These are phyloP conservation scores for Drosophila rubida DNA, from an alignment of 2,888 invertebrate genomes.

Conservation along the genomic window DNA sequence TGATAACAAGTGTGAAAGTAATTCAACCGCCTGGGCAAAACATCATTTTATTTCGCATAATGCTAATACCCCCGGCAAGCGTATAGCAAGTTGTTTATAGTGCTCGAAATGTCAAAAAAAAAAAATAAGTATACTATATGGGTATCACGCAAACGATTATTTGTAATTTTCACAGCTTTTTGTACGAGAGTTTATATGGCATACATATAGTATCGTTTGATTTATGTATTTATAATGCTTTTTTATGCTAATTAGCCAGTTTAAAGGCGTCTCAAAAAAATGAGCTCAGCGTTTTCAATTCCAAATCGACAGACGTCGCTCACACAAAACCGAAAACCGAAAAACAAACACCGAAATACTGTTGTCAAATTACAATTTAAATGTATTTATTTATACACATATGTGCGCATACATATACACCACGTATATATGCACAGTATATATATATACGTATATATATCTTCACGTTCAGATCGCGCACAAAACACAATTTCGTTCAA, in stretches of 20 bases:
- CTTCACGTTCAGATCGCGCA: conserved; percentile 56
- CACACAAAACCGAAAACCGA: conserved; percentile 12
- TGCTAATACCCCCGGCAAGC: neutral
- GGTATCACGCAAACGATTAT: conserved; percentile 33
- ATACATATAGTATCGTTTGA: conserved; percentile 31
- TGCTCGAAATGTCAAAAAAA: conserved; percentile 20
- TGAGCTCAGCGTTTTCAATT: conserved; percentile 76
- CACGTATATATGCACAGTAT: conserved; percentile 20
- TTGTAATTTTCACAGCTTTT: conserved; percentile 57
- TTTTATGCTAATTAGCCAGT: conserved; percentile 72
- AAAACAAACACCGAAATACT: conserved; percentile 33
- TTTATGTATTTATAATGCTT: conserved; percentile 63
- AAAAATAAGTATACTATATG: conserved; percentile 17
- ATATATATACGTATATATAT: conserved; percentile 36
- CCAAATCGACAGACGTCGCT: conserved; percentile 54
- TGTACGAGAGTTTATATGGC: conserved; percentile 12
- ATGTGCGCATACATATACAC: conserved; percentile 7
- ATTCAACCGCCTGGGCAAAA: too few relatives aligned
- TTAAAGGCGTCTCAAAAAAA: conserved; percentile 68
- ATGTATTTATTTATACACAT: conserved; percentile 44
- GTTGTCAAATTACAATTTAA: conserved; percentile 58
- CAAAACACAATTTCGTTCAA: conserved; percentile 50
- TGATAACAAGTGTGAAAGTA: neutral
- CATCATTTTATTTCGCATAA: neutral
- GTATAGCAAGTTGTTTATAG: conserved; percentile 3